Evolutionary conservation across 2,797 vertebrate genomes (phyloP), one percentile per base, ranked within the genome.

Genomic region (Clarias pachynema): DNA sequence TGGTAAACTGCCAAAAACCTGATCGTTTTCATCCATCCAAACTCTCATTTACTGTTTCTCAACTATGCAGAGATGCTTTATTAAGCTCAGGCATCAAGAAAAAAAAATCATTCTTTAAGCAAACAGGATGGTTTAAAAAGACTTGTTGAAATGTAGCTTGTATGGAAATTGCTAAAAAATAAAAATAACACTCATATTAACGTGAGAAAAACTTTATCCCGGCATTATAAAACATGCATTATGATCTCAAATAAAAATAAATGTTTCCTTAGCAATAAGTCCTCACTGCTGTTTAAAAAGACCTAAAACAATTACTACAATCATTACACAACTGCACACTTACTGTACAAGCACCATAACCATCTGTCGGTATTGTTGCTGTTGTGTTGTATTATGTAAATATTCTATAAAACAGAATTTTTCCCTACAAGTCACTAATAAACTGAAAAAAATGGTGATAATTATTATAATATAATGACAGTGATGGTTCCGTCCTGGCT

Each of bases 1-100:
- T 63, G 65, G 70, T 81, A 66, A 84, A 75, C n/a, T 72, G 72
- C 85, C 80, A 79, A 77, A 83, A 82, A 82, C 59, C 31, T 29
- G 53, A 79, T 82, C 40, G 12, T 66, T 75, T 81, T 63, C 59
- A 24, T 79, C 31, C 6, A 37, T 16, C n/a, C 34, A 59, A 79
- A 62, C 73, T 82, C 40, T 18, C 40, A 31, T 53, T 81, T 66
- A 81, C 15, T 66, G 40, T 40, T 81, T 81, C 26, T 31, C n/a
- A 81, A 68, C 37, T 81, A 31, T 22, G 10, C 4, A 53, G 62
- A 53, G 40, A 49, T 49, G n/a, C 37, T 79, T 75, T 60, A 59
- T 44, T 79, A 44, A 9, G 34, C 24, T 63, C 1, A 63, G 34
- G 9, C 29, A 7, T 60, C 18, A n/a, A 2, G 20, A 5, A 22